phyloP scores from a whole-genome alignment of 2,113 vertebrate genomes.

The Dicaeum eximium region DNA sequence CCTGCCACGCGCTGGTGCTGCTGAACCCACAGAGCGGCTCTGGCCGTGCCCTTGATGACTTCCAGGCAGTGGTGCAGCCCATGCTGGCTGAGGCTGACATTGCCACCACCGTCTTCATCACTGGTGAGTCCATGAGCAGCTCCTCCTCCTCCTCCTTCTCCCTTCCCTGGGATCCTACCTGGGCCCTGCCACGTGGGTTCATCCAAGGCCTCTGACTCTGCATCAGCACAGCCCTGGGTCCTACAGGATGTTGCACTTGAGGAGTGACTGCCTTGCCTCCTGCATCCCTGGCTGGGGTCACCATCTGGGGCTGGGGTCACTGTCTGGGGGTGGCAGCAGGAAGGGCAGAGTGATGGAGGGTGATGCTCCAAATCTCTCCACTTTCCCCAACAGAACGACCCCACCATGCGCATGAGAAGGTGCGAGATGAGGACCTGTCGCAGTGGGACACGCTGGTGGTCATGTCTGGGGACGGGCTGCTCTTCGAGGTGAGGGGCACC shows the following conservation, averaged over 20 bases:
- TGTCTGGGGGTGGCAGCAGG: not conserved
- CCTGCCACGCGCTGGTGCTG: conserved; percentile 21
- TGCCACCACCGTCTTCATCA: conserved; percentile 30
- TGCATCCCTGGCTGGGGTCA: not conserved
- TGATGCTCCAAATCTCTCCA: fast-evolving
- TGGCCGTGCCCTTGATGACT: not conserved
- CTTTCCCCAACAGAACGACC: not conserved
- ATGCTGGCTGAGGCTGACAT: conserved; percentile 51
- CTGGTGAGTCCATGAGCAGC: not conserved
- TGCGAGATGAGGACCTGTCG: conserved; percentile 46
- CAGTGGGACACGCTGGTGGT: conserved; percentile 54
- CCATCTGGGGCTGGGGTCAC: not conserved
- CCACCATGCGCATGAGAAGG: conserved; percentile 15
- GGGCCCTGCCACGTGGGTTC: fast-evolving
- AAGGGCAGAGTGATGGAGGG: not conserved
- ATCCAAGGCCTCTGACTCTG: fast-evolving
- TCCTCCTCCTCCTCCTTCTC: not conserved
- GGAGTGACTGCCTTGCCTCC: not conserved
- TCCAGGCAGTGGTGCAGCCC: conserved; percentile 41
- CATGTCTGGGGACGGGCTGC: conserved; percentile 38
- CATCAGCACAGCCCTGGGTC: not conserved
- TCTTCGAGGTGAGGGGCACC: not conserved
- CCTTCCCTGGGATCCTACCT: not conserved
- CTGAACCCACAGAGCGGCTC: conserved; percentile 44
- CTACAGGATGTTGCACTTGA: fast-evolving